Conservation (phyloP, 2,888 invertebrate species). For the Torymus tubicola region DNA sequence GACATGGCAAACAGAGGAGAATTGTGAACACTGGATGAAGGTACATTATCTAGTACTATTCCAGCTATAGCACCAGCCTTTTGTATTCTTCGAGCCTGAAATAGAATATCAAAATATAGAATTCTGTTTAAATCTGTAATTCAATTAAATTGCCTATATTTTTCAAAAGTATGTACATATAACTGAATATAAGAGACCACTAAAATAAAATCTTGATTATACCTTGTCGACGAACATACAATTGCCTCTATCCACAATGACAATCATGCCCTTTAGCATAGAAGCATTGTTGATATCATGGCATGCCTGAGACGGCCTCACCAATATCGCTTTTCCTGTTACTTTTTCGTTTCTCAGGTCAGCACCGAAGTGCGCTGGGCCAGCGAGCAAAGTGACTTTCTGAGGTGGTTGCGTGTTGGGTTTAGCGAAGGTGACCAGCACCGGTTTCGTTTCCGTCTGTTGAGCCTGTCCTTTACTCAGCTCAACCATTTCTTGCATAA, state of each 20-base stretch:
- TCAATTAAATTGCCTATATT: too few species aligned
- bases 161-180: too few species aligned
- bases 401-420: constrained; percentile 73
- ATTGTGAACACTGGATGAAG: constrained; percentile 84
- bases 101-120: constrained; percentile 20
- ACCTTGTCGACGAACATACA: constrained; percentile 97
- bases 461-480: constrained; percentile 85
- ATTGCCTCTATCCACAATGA: constrained; percentile 91
- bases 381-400: constrained; percentile 81
- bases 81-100: constrained; percentile 86
- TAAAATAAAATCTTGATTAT: constrained; percentile 27
- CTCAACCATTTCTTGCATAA: constrained; percentile 98
- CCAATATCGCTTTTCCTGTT: constrained; percentile 82
- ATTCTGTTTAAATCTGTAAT: neutral
- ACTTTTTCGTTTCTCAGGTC: constrained; percentile 83
- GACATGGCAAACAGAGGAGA: constrained; percentile 97
- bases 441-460: constrained; percentile 79
- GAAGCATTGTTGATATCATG: constrained; percentile 79
- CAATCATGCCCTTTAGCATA: constrained; percentile 85
- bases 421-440: constrained; percentile 77
- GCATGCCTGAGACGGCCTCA: constrained; percentile 85
- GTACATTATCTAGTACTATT: constrained; percentile 90
- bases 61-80: constrained; percentile 89
- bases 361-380: constrained; percentile 94
- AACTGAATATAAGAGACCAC: neutral